Conservation (phyloP, 2,113 vertebrate genomes). For the Nothobranchius furzeri region DNA sequence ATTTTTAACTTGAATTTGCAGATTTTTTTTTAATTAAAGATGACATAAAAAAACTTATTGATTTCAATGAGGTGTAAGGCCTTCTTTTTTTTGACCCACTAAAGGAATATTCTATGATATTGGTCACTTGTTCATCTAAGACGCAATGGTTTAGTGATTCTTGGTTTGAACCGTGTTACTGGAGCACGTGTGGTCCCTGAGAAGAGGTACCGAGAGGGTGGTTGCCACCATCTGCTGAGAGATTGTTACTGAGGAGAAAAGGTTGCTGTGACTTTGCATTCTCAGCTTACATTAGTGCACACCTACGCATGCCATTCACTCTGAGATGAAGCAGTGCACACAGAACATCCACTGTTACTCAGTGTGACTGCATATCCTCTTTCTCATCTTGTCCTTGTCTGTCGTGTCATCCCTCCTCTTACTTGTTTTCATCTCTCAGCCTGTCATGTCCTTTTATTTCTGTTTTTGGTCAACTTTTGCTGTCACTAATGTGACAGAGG, state of each 20-base stretch:
- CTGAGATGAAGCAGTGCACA: constrained; percentile 26
- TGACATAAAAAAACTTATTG: no score
- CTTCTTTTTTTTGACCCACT: no score
- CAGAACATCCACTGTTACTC: constrained; percentile 38
- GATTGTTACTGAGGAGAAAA: constrained; percentile 37
- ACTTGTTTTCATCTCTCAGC: constrained; percentile 5
- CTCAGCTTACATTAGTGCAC: constrained; percentile 40
- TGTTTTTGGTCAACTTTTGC: constrained; percentile 46
- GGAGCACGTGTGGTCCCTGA: constrained; percentile 14
- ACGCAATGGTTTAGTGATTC: neutral
- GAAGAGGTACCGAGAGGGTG: constrained; percentile 19
- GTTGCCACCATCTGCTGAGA: constrained; percentile 23
- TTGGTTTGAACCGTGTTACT: neutral
- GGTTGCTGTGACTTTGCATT: constrained; percentile 54
- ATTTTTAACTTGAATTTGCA: no score
- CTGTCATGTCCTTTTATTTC: constrained; percentile 39
- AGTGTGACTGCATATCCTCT: constrained; percentile 33
- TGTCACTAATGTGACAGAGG: constrained; percentile 53
- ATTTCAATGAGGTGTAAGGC: no score
- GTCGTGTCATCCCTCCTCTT: neutral
- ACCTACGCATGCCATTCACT: constrained; percentile 49
- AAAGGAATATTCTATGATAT: no score
- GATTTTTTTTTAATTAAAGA: no score
- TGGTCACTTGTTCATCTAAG: no score
- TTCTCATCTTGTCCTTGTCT: constrained; percentile 43